phyloP scores from a whole-genome alignment of 1,140 invertebrate species.

The Hydropsyche tenuis region DNA sequence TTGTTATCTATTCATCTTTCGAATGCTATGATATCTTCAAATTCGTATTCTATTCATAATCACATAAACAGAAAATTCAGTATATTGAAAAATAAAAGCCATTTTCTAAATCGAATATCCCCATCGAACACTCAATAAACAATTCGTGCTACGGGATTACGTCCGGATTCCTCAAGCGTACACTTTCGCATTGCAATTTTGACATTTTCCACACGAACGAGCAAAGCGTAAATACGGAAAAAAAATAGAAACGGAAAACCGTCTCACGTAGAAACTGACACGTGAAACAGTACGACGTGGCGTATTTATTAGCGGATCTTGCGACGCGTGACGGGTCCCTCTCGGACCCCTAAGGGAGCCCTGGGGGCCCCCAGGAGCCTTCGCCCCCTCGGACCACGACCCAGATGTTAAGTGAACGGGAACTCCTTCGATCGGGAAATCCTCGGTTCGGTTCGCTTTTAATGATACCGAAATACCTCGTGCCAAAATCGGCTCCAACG shows the following conservation, averaged over 20 bases:
- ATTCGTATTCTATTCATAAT: too few relatives aligned
- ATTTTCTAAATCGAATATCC: too few relatives aligned
- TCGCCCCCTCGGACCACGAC: neutral
- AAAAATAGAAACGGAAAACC: too few relatives aligned
- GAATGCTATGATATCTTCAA: too few relatives aligned
- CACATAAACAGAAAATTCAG: too few relatives aligned
- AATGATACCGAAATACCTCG: conserved; percentile 1
- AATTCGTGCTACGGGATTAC: too few relatives aligned
- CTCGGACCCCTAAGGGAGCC: neutral
- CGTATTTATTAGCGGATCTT: conserved; percentile 1
- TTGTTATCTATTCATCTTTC: too few relatives aligned
- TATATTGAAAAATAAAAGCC: too few relatives aligned
- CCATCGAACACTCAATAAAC: too few relatives aligned
- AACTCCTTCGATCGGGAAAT: neutral
- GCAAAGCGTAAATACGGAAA: too few relatives aligned
- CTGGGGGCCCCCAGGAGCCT: neutral
- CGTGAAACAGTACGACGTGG: neutral
- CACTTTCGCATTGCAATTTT: neutral
- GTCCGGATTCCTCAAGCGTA: too few relatives aligned
- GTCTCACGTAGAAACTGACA: neutral
- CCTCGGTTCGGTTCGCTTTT: neutral
- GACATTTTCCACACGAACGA: neutral
- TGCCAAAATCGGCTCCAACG: neutral
- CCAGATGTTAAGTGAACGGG: conserved; percentile 1
- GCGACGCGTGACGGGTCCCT: neutral